Evolutionary conservation across 1,140 invertebrate species (phyloP).

Genomic region (Drosophila lacertosa): DNA sequence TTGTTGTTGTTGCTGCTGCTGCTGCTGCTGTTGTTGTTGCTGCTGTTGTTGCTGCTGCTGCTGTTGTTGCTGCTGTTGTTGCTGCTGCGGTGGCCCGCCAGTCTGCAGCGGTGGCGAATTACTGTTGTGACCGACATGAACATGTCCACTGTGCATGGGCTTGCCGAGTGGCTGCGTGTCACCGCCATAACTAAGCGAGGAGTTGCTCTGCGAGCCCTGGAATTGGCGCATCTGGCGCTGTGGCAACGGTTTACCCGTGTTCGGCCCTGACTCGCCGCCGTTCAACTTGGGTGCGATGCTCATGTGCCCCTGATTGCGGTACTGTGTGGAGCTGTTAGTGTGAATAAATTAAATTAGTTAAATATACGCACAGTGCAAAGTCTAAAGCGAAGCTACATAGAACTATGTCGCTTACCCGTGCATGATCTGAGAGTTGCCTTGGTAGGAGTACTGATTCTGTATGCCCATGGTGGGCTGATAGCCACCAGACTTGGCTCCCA

Average conservation of each 20-base stretch:
- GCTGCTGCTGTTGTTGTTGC: slow-evolving; percentile 50
- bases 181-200: slow-evolving; percentile 70
- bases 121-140: slow-evolving; percentile 64
- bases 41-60: slow-evolving; percentile 38
- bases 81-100: slow-evolving; percentile 43
- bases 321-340: slow-evolving; percentile 49
- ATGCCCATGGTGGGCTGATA: slow-evolving; percentile 74
- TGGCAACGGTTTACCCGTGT: slow-evolving; percentile 67
- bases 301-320: slow-evolving; percentile 66
- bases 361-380: neutral
- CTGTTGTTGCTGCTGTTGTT: slow-evolving; percentile 41
- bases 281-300: slow-evolving; percentile 75
- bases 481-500: slow-evolving; percentile 57
- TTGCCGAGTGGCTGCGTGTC: slow-evolving; percentile 65
- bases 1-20: slow-evolving; percentile 56
- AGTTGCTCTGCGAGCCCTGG: slow-evolving; percentile 70
- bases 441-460: slow-evolving; percentile 76
- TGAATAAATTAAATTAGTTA: neutral
- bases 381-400: too few species aligned
- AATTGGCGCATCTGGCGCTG: slow-evolving; percentile 76
- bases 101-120: slow-evolving; percentile 74
- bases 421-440: slow-evolving; percentile 73
- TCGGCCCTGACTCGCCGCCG: slow-evolving; percentile 65
- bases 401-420: slow-evolving; percentile 55
- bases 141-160: slow-evolving; percentile 60